phyloP scores from a whole-genome alignment of 2,888 invertebrate species.

The Oasisia sp. region DNA sequence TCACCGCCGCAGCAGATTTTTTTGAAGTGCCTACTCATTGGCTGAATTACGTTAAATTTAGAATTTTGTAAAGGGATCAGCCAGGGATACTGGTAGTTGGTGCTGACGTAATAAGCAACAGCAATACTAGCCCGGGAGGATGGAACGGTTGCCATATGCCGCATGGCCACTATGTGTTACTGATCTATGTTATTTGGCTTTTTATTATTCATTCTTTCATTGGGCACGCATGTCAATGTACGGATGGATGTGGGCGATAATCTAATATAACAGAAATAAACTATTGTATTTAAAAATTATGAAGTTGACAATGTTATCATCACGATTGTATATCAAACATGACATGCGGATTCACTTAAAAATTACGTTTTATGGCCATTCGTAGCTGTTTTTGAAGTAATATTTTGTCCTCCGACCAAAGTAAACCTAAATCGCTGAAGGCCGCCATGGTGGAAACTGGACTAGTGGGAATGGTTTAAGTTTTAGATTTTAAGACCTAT shows the following conservation, averaged over 20 bases:
- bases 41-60: no score
- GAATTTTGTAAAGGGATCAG: no score
- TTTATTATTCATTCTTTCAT: no score
- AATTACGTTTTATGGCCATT: constrained; percentile 42
- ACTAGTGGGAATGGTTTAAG: not conserved
- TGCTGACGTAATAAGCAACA: no score
- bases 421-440: constrained; percentile 48
- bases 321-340: not conserved
- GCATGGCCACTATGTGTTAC: no score
- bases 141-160: no score
- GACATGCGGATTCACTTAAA: not conserved
- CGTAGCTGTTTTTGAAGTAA: constrained; percentile 39
- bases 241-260: not conserved
- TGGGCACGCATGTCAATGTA: not conserved
- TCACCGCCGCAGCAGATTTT: no score
- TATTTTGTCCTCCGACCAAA: constrained; percentile 36
- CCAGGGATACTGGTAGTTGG: no score
- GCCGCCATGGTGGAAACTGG: constrained; percentile 43
- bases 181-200: no score
- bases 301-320: not conserved
- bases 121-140: no score
- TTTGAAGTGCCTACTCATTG: no score
- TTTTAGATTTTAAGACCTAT: not conserved
- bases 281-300: not conserved
- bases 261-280: not conserved